Base-by-base conservation (phyloP, 2,113 vertebrate species). In the Festucalex cinctus region DNA sequence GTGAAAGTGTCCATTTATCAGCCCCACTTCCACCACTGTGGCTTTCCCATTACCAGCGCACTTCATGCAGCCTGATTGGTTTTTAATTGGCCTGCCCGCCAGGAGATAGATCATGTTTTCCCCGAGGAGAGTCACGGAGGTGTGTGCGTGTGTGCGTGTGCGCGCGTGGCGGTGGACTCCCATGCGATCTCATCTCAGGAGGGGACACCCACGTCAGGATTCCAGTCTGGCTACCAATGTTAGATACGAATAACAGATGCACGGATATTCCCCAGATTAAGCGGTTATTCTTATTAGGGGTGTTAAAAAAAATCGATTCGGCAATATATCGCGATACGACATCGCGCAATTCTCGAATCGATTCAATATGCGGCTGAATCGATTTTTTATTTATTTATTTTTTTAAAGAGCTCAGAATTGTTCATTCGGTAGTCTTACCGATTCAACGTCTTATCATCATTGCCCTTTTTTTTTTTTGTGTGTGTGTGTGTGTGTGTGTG, bases 1-100 rank as follows among this genome's bases (percentile, higher is more conserved):
- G 91, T 92, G 90, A 92, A 90, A 87, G 87, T 86, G 80, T 86
- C 87, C 89, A 92, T 92, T 92, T 92, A 92, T 92, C 91, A 92
- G 79, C 78, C 73, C 71, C 68, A 86, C 84, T 88, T 88, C 86
- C 89, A 89, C 81, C 83, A 74, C 77, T 81, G 80, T 80, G 82
- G 86, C 88, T 84, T 91, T 91, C 90, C 91, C 84, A 89, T 92
- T 92, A 92, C 88, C 82, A 83, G 77, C 77, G 65, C 76, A 75
- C 86, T 90, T 86, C 81, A 82, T 89, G 90, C 86, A 78, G 83
- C 90, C 87, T 90, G 91, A 93, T 92, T 91, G 90, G 87, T 90
- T 92, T 93, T 92, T 91, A 92, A 92, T 92, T 93, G 91, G 90
- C 90, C 84, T 81, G 76, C 83, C 83, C 76, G 79, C 84, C 79